Conservation (phyloP, 2,797 vertebrate species). For the Prunella strophiata region DNA sequence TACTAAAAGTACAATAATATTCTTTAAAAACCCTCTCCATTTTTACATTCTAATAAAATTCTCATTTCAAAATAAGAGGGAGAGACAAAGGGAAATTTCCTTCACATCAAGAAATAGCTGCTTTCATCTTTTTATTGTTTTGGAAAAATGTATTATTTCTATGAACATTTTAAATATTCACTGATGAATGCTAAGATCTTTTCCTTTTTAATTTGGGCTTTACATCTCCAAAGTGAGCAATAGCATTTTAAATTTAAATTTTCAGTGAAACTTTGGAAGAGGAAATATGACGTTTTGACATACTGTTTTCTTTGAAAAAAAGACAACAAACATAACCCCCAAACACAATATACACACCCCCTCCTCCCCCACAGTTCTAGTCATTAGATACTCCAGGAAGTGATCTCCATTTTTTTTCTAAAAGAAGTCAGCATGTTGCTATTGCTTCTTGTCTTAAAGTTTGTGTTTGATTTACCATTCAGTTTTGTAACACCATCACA, state of each 20-base stretch:
- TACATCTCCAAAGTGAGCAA: conserved; percentile 61
- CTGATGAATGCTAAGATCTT: background rate
- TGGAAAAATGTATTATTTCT: conserved; percentile 57
- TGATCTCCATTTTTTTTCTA: conserved; percentile 30
- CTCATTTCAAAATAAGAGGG: background rate
- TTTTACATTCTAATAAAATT: background rate
- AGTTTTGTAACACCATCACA: conserved; percentile 64
- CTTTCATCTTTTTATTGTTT: conserved; percentile 57
- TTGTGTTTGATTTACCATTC: conserved; percentile 39
- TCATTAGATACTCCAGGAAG: conserved; percentile 48
- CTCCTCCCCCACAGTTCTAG: background rate
- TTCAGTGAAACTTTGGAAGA: conserved; percentile 56
- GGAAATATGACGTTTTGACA: conserved; percentile 38
- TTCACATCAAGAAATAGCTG: conserved; percentile 56
- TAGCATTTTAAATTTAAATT: conserved; percentile 38
- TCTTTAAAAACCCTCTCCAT: background rate
- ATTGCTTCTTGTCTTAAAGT: conserved; percentile 74
- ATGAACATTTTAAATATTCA: conserved; percentile 62
- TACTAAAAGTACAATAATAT: background rate
- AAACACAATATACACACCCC: background rate
- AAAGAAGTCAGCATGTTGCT: conserved; percentile 69
- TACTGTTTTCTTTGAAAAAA: conserved; percentile 47
- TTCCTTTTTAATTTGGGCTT: conserved; percentile 50
- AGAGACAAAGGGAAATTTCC: conserved; percentile 5
- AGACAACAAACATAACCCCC: background rate